Percentiles rank a stretch among this genome's conserved stretches.
These are phyloP conservation scores for Steatornis caripensis DNA, from an alignment of 2,113 vertebrate species.

Conservation along the genomic window DNA sequence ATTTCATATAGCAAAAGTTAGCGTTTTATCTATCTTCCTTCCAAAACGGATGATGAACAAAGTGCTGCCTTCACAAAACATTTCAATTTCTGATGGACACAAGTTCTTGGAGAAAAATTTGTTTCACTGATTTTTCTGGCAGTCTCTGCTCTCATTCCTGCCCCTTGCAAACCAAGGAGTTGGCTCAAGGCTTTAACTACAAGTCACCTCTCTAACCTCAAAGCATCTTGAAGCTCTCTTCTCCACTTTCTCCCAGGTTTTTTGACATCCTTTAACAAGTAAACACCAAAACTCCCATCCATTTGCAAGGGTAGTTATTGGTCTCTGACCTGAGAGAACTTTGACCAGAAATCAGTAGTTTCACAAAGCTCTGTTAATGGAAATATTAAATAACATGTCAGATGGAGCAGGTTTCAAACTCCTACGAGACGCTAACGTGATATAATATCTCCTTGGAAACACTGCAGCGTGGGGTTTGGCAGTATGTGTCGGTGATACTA, in stretches of 20 bases:
- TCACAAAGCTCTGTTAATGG: neutral
- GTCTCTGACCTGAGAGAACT: neutral
- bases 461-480: neutral
- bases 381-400: constrained; percentile 16
- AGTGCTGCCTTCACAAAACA: neutral
- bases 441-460: constrained; percentile 65
- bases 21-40: neutral
- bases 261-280: neutral
- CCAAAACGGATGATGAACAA: neutral
- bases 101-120: neutral
- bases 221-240: neutral
- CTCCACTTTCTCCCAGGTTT: neutral
- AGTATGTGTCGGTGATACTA: neutral
- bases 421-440: neutral
- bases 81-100: neutral
- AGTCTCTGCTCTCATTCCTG: neutral
- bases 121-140: neutral
- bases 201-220: neutral
- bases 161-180: neutral
- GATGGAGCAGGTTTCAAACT: constrained; percentile 29
- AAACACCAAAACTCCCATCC: neutral
- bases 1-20: neutral
- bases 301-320: neutral
- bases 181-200: neutral
- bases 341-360: neutral